phyloP scores from a whole-genome alignment of 2,888 invertebrate species.

The Metopia argyrocephala region DNA sequence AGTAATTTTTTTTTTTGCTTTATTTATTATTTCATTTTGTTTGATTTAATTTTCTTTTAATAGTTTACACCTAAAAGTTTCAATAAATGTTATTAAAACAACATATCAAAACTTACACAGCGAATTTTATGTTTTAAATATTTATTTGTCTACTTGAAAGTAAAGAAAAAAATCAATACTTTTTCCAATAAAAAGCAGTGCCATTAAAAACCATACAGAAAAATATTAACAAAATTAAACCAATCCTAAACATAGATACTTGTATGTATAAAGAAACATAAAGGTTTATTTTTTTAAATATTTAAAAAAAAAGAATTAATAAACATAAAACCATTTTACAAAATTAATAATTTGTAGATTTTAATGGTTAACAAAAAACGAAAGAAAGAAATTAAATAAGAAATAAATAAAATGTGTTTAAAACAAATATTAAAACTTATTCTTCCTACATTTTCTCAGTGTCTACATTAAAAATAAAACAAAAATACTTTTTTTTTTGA shows the following conservation, averaged over 20 bases:
- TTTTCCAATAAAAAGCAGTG: conserved; percentile 57
- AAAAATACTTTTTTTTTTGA: conserved; percentile 42
- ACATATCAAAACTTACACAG: conserved; percentile 58
- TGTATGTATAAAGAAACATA: conserved; percentile 54
- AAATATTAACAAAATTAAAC: conserved; percentile 46
- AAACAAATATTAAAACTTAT: conserved; percentile 65
- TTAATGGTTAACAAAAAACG: conserved; percentile 34
- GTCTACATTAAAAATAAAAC: conserved; percentile 68
- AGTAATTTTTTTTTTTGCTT: too few species aligned
- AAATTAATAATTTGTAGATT: conserved; percentile 20
- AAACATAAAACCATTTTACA: conserved; percentile 32
- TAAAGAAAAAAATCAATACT: conserved; percentile 26
- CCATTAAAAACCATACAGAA: conserved; percentile 58
- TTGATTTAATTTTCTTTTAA: conserved; percentile 5
- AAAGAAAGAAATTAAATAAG: conserved; percentile 43
- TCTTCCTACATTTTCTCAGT: conserved; percentile 78
- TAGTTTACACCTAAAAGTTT: not conserved
- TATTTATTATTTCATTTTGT: not conserved
- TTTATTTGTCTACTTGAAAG: conserved; percentile 11
- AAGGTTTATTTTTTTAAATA: conserved; percentile 76
- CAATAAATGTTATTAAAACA: conserved; percentile 65
- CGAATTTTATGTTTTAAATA: conserved; percentile 45
- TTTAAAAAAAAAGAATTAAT: conserved; percentile 69
- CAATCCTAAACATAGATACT: conserved; percentile 56
- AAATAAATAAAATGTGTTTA: conserved; percentile 23